A percentile compares a stretch with the other conserved stretches of the same genome.
Evolutionary conservation across 2,113 vertebrate genomes (phyloP).

Genomic region (Ailurus styani): DNA sequence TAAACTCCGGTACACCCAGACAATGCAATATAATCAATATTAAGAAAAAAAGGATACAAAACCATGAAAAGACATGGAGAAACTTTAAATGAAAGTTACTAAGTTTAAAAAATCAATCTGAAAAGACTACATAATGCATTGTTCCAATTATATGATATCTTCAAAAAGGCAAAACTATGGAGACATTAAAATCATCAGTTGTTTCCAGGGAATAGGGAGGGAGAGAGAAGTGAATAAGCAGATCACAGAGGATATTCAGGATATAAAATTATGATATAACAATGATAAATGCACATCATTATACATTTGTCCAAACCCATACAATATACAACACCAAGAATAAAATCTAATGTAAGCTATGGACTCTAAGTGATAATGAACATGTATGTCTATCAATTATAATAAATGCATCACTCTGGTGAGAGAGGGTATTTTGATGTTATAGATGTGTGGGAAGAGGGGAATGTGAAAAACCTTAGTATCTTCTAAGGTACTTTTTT

Average conservation of each 20-base stretch:
- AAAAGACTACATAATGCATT: background rate
- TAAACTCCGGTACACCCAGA: background rate
- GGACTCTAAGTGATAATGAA: background rate
- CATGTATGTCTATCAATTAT: background rate
- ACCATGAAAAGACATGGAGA: background rate
- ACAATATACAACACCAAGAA: background rate
- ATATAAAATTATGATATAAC: background rate
- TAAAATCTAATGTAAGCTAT: background rate
- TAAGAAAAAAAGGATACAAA: background rate
- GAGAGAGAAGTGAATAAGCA: background rate
- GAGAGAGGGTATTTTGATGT: background rate
- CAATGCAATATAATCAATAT: background rate
- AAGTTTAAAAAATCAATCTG: background rate
- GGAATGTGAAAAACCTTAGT: background rate
- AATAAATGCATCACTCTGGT: background rate
- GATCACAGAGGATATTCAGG: background rate
- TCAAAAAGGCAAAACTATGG: background rate
- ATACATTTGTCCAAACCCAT: background rate
- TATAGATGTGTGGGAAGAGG: background rate
- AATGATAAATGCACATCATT: background rate
- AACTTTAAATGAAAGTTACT: background rate
- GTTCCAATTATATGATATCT: background rate
- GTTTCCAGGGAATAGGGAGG: background rate
- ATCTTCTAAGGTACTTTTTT: background rate
- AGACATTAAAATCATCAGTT: background rate